Conservation (phyloP, 2,797 vertebrate genomes). For the Clarias fuscus region DNA sequence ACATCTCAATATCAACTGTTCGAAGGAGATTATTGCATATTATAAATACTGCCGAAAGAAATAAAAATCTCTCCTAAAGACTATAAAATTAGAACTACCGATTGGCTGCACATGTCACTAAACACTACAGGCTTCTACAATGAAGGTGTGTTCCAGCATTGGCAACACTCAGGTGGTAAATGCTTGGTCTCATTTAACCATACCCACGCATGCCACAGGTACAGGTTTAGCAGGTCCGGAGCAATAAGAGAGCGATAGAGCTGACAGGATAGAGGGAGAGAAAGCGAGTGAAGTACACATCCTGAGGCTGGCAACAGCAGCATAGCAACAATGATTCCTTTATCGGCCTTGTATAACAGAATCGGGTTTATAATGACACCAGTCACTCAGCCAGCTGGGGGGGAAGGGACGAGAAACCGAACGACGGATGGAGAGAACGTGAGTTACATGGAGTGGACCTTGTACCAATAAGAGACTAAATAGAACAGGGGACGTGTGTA, state of each 20-base stretch:
- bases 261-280: constrained; percentile 44
- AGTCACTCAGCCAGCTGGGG: constrained; percentile 62
- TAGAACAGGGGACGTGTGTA: neutral
- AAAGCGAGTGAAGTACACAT: constrained; percentile 51
- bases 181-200: neutral
- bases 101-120: neutral
- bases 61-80: too few species aligned
- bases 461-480: constrained; percentile 6
- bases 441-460: constrained; percentile 34
- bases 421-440: constrained; percentile 50
- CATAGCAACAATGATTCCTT: constrained; percentile 77
- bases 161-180: neutral
- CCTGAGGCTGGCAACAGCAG: constrained; percentile 50
- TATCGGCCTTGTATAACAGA: constrained; percentile 73
- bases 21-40: too few species aligned
- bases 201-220: neutral
- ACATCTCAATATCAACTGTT: too few species aligned
- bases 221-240: constrained; percentile 38
- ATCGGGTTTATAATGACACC: constrained; percentile 70
- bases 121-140: neutral
- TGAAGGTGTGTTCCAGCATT: neutral
- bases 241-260: neutral
- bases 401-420: constrained; percentile 51
- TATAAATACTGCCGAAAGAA: too few species aligned
- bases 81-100: too few species aligned